Evolutionary conservation across 2,797 vertebrate genomes (phyloP).

Genomic region (Lutra lutra): DNA sequence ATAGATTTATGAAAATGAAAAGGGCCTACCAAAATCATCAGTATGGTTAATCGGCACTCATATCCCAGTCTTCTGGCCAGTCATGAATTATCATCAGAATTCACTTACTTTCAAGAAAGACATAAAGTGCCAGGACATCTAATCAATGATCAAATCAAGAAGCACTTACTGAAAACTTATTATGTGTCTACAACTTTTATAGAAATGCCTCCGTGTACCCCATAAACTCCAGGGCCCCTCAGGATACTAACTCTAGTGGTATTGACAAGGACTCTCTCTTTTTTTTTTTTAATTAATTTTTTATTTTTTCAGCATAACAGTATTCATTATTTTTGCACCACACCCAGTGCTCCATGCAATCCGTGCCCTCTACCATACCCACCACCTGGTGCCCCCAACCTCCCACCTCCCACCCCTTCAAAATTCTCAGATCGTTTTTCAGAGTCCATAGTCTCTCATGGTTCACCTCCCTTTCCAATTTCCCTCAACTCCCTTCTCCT

Average conservation of each 20-base stretch:
- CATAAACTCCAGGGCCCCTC: not conserved
- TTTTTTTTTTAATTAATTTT: no score
- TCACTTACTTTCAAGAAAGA: constrained; percentile 33
- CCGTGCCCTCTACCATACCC: no score
- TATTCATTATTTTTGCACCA: no score
- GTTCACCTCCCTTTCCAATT: no score
- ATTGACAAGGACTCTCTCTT: not conserved
- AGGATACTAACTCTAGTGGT: no score
- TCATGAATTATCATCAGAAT: constrained; percentile 6
- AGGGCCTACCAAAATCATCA: not conserved
- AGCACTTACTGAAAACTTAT: not conserved
- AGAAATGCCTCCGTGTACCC: not conserved
- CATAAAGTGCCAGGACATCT: not conserved
- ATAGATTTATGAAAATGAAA: not conserved
- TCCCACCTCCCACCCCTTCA: no score
- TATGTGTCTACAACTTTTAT: not conserved
- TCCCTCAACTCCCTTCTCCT: no score
- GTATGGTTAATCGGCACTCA: not conserved
- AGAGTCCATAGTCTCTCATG: no score
- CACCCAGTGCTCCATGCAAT: no score
- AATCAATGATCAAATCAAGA: constrained; percentile 11
- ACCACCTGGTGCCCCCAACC: no score
- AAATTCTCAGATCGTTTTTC: no score
- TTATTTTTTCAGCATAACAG: no score
- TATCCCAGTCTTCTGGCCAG: not conserved